These are phyloP conservation scores for Nicator chloris DNA, from an alignment of 2,113 vertebrate genomes.

Conservation along the genomic window DNA sequence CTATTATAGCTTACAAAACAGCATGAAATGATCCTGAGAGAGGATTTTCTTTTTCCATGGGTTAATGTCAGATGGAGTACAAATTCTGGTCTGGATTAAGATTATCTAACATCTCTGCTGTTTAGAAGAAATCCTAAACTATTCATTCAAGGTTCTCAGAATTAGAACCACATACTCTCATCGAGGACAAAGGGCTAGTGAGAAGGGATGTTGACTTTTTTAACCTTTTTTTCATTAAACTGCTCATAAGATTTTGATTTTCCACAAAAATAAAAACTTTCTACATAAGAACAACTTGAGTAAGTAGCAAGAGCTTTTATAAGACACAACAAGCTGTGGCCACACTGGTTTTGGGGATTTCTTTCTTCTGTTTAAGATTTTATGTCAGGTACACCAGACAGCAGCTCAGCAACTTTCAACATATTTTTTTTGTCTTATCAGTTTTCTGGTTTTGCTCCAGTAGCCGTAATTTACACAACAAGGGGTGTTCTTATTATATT, in stretches of 20 bases:
- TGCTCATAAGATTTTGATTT: not conserved
- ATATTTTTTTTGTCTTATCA: not conserved
- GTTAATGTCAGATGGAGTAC: not conserved
- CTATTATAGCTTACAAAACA: not conserved
- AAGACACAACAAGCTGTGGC: not conserved
- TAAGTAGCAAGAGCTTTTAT: not conserved
- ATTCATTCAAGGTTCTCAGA: not conserved
- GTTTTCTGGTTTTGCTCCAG: not conserved
- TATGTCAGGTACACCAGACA: not conserved
- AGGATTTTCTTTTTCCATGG: not conserved
- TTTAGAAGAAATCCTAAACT: not conserved
- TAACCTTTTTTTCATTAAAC: not conserved
- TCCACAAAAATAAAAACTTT: not conserved
- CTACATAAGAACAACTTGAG: not conserved
- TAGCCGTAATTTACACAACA: constrained; percentile 21
- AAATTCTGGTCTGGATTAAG: not conserved
- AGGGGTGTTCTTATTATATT: not conserved
- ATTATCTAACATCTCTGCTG: not conserved
- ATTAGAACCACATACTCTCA: not conserved
- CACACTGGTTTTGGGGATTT: not conserved
- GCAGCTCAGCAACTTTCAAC: not conserved
- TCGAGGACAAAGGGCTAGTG: not conserved
- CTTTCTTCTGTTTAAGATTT: not conserved
- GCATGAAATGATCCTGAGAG: not conserved
- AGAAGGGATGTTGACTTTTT: not conserved